phyloP scores from a whole-genome alignment of 92 coral and sea anemone species.

The Actinostola sp. region DNA sequence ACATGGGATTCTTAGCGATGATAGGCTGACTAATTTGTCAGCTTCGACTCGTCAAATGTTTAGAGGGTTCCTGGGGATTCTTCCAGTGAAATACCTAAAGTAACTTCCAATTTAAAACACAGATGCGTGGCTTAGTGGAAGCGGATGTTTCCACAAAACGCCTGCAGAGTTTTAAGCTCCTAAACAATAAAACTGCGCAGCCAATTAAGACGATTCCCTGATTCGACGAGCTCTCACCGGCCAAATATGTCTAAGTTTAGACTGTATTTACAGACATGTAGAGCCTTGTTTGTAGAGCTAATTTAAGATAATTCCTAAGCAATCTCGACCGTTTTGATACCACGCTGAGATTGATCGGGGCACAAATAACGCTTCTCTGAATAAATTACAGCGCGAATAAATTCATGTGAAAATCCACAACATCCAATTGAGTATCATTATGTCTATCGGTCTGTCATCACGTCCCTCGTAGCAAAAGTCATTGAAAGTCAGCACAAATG shows the following conservation, averaged over 20 bases:
- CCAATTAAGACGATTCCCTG: too few species aligned
- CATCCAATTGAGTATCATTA: not conserved
- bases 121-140: not conserved
- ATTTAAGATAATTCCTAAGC: slow-evolving; percentile 22
- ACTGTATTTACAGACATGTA: slow-evolving; percentile 3
- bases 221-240: too few species aligned
- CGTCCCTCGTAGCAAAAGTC: slow-evolving; percentile 1
- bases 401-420: not conserved
- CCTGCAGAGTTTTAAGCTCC: not conserved
- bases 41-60: slow-evolving; percentile 25
- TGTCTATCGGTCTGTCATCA: slow-evolving; percentile 9
- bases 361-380: not conserved
- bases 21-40: slow-evolving; percentile 22
- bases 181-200: too few species aligned
- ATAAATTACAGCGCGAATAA: slow-evolving; percentile 1
- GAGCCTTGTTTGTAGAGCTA: slow-evolving; percentile 18
- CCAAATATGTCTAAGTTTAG: too few species aligned
- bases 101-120: not conserved
- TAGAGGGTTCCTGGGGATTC: slow-evolving; percentile 4
- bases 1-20: not conserved
- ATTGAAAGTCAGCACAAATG: slow-evolving; percentile 4
- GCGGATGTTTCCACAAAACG: not conserved
- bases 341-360: not conserved
- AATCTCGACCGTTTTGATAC: slow-evolving; percentile 10
- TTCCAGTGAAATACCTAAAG: slow-evolving; percentile 2